Evolutionary conservation across 2,113 vertebrate species (phyloP), one percentile per base, ranked within the genome.

Genomic region (Caracal caracal): DNA sequence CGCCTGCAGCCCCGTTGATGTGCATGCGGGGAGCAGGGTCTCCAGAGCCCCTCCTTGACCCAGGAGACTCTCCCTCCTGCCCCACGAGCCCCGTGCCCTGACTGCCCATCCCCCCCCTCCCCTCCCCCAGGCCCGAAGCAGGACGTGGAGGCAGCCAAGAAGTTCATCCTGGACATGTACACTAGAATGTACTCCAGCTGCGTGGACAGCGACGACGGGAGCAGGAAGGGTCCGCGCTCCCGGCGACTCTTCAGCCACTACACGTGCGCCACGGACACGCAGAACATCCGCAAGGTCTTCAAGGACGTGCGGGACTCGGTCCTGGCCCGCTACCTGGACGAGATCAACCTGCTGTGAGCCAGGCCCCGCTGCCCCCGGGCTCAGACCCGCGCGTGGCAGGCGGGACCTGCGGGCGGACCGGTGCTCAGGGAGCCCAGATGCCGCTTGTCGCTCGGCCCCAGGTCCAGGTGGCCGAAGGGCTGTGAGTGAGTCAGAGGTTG

Each of bases 241-340:
- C 86, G 98, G 6, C 95, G 97, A 66, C 97, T 99, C 71, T 99
- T 99, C 95, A 97, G 98, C 2, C 99, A 99, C 98, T 99, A 99
- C 98, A 99, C 99, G 90, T 99, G 99, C 10, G 99, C 99, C 97
- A 99, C 99, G 0, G 99, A 99, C 98, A 99, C 99, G 49, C 98
- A 98, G 97, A 99, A 99, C 98, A 99, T 99, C 95, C 98, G 99
- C 81, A 98, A 87, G 37, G 99, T 99, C 61, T 99, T 99, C 97
- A 98, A 83, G 12, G 99, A 99, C 35, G 98, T 99, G 71, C 99
- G 99, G 97, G 99, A 99, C 96, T 99, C 99, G 0, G 99, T 99
- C 56, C 98, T 99, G 81, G 98, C 99, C 97, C 98, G 99, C 98
- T 99, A 99, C 95, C 98, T 99, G 96, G 99, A 99, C 94, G 99